Conservation (phyloP, 2,797 vertebrate genomes). For the Gastrophryne carolinensis region DNA sequence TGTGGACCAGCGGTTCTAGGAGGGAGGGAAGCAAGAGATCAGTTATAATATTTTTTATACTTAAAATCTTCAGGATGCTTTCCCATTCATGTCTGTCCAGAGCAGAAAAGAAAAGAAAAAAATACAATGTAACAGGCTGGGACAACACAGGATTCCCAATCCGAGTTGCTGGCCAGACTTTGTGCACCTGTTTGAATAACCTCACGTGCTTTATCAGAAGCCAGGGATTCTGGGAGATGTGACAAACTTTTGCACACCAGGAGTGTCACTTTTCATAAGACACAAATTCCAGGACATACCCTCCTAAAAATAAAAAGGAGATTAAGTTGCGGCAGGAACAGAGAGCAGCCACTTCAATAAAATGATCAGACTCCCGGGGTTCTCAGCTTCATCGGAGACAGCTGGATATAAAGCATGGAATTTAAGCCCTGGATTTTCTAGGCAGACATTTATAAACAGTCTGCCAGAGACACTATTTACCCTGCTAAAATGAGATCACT, state of each 20-base stretch:
- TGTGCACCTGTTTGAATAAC: background rate
- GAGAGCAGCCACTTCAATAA: constrained; percentile 29
- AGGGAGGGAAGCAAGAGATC: too few relatives aligned
- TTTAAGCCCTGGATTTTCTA: background rate
- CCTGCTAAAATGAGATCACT: background rate
- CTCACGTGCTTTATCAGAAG: background rate
- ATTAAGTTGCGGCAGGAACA: constrained; percentile 19
- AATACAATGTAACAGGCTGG: too few relatives aligned
- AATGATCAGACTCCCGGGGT: constrained; percentile 20
- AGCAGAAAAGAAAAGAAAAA: too few relatives aligned
- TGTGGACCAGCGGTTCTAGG: too few relatives aligned
- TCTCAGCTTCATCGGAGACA: constrained; percentile 21
- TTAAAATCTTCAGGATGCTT: too few relatives aligned
- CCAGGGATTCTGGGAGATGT: constrained; percentile 13
- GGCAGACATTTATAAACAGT: constrained; percentile 1
- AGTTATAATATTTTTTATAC: too few relatives aligned
- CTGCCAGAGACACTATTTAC: background rate
- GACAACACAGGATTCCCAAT: too few relatives aligned
- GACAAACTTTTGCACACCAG: background rate
- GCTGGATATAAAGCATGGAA: constrained; percentile 32
- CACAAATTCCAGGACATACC: constrained; percentile 22
- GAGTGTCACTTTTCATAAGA: constrained; percentile 35
- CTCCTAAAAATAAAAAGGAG: constrained; percentile 44
- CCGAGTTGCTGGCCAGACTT: too few relatives aligned
- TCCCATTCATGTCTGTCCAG: too few relatives aligned